Evolutionary conservation across 1,140 invertebrate genomes (phyloP), one percentile per base, ranked within the genome.

Genomic region (Eumaeus atala): DNA sequence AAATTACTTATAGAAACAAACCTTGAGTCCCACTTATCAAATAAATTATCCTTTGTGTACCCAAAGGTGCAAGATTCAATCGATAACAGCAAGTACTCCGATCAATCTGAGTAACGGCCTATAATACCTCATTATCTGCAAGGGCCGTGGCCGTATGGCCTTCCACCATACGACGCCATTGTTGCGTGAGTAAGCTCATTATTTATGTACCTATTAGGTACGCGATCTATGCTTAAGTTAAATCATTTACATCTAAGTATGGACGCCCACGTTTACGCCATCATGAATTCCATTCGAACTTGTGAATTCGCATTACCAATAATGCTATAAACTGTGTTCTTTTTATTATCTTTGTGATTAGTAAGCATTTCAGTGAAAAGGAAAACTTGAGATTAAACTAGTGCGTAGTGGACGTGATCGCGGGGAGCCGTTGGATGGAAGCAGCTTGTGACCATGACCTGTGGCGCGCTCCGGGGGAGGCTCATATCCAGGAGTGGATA

Each of bases 191-290:
- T 64, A 64, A 67, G 54, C 51, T 59, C 56, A 61, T 64, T 64
- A 67, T 64, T 67, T 67, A 62, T 64, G 59, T 61, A 57, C 61
- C 40, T 59, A 61, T 64, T 61, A 61, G 59, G 52, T 58, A 56
- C 56, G 42, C 60, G 60, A 63, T 63, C 58, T 63, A 60, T 51
- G 54, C 52, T 59, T 50, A 62, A 49, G 51, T 61, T 57, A 44
- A 54, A 64, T 55, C 62, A 54, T 58, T 59, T 56, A 59, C 57
- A 59, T 62, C 58, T 58, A 64, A 53, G 58, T 62, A 65, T 51
- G 44, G 51, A 54, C 63, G 51, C 59, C 59, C 59, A 59, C 59
- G 38, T 48, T 49, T 53, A 62, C 51, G 51, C 60, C 56, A 54
- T 55, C 57, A 58, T 52, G 55, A 58, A 59, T 62, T 62, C 58